Evolutionary conservation across 1,140 invertebrate species (phyloP), one percentile per base, ranked within the genome.

Genomic region (Dufourea novaeangliae): DNA sequence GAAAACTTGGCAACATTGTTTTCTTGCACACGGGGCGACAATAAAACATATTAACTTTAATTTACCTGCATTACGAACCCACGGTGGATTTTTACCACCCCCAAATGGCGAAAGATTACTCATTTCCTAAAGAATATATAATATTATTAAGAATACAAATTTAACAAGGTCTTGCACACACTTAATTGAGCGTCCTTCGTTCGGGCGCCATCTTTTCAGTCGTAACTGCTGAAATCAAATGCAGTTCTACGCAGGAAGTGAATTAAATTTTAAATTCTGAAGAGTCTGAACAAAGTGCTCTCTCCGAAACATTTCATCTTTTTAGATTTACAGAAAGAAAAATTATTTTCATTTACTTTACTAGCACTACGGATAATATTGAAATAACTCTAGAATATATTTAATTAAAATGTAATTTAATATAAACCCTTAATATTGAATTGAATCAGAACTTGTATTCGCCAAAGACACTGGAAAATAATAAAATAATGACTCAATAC

Each of bases 101-200:
- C 93, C 93, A 77, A 94, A 94, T 12, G 93, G 93, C 46, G 93
- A 93, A 80, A 94, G 90, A 78, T 93, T 94, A 83, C 91, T 93
- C 92, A 93, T 93, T 74, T 85, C 27, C 12, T 44, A 66, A 41
- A 27, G 12, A 77, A 25, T 76, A 68, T 27, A 29, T 32, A 22
- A 39, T 73, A 73, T 67, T 69, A 61, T 69, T 78, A 78, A 72
- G 44, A 61, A 56, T 61, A 81, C 27, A 70, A 80, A 73, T 68
- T 61, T 63, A 62, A 79, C 37, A 52, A 41, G 41, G 72, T 69
- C 52, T 61, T 39, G 34, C 57, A 70, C 57, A 20, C 70, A 64
- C 59, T 78, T 70, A 69, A 81, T 79, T 69, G 68, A 86, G 89
- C 89, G 89, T 91, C 89, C 74, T 88, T 90, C 88, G 90, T 83